A percentile compares a stretch with the other conserved stretches of the same genome.
Evolutionary conservation across 2,797 vertebrate genomes (phyloP).

Genomic region (Petrocephalus sullivani): DNA sequence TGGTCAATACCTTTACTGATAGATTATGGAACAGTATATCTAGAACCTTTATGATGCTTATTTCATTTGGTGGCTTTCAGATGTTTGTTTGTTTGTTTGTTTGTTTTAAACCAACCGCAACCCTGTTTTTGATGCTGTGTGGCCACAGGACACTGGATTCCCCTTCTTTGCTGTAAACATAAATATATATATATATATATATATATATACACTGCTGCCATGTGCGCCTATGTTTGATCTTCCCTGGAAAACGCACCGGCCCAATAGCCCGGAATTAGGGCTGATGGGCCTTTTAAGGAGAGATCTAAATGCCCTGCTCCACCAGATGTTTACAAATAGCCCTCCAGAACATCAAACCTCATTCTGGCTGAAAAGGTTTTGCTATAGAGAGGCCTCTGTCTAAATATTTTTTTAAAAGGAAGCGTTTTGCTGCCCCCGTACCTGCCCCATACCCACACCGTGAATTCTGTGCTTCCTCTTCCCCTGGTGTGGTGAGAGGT

Average conservation of each 20-base stretch:
- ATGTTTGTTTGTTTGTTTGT: too few relatives aligned
- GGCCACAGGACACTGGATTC: not conserved
- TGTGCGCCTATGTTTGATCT: not conserved
- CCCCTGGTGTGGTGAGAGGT: not conserved
- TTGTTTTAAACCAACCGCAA: too few relatives aligned
- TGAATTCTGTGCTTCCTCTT: too few relatives aligned
- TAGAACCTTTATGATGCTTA: too few relatives aligned
- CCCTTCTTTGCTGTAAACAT: not conserved
- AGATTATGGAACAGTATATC: too few relatives aligned
- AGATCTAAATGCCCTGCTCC: not conserved
- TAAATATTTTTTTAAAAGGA: not conserved
- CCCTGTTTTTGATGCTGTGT: too few relatives aligned
- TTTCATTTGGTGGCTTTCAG: too few relatives aligned
- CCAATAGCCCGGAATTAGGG: not conserved
- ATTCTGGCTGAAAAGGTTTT: not conserved
- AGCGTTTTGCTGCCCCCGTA: not conserved
- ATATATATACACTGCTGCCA: not conserved
- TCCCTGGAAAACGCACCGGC: not conserved
- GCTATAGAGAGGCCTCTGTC: not conserved
- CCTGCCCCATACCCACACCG: not conserved
- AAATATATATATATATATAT: too few relatives aligned
- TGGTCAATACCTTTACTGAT: too few relatives aligned
- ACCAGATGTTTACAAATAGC: not conserved
- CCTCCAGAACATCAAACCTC: not conserved
- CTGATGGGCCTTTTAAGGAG: not conserved